These are phyloP conservation scores for Miichthys miiuy DNA, from an alignment of 2,797 vertebrate genomes.

Conservation along the genomic window DNA sequence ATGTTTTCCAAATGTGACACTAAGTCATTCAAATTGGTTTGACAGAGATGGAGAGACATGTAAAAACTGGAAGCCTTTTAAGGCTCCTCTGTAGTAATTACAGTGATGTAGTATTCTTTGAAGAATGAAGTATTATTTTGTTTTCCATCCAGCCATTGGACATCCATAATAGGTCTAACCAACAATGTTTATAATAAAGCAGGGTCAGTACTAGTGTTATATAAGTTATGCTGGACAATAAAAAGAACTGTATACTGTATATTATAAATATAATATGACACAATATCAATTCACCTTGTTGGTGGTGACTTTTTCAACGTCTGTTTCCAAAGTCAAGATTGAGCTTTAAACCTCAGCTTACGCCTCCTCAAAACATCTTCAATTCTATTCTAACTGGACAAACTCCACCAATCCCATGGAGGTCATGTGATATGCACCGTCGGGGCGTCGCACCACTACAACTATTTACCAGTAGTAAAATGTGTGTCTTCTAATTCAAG, in stretches of 20 bases:
- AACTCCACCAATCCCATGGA: too few species aligned
- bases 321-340: background rate
- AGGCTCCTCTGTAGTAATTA: background rate
- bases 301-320: too few species aligned
- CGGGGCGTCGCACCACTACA: too few species aligned
- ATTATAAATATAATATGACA: too few species aligned
- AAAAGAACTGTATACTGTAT: background rate
- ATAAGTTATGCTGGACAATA: background rate
- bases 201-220: background rate
- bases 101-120: background rate
- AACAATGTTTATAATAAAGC: background rate
- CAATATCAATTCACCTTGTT: too few species aligned
- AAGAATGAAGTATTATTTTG: background rate
- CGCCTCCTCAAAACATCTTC: too few species aligned
- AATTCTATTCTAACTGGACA: too few species aligned
- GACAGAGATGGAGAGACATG: background rate
- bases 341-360: background rate
- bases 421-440: too few species aligned
- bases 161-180: background rate
- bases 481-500: background rate
- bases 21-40: background rate
- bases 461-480: too few species aligned
- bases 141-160: background rate
- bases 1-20: background rate
- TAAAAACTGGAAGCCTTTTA: background rate